A percentile compares a stretch with the other conserved stretches of the same genome.
phyloP scores from a whole-genome alignment of 1,140 invertebrate genomes.

The Mactra quadrangularis region DNA sequence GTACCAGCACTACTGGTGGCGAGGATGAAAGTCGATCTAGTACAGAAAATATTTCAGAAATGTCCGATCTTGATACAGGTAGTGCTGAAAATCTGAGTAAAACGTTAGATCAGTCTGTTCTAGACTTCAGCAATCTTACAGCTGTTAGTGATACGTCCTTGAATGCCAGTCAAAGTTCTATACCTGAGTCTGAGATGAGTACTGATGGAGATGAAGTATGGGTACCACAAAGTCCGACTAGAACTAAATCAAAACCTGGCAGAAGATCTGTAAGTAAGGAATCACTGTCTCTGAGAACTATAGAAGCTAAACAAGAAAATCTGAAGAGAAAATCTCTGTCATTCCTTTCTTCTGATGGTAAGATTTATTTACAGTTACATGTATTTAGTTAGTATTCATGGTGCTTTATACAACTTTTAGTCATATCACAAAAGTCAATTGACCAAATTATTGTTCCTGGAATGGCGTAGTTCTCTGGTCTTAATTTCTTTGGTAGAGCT shows the following conservation, averaged over 20 bases:
- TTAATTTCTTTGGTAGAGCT: too few species aligned
- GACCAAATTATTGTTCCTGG: too few species aligned
- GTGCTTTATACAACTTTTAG: too few species aligned
- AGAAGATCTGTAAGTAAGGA: slow-evolving; percentile 57
- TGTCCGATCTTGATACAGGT: slow-evolving; percentile 22
- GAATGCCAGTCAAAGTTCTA: slow-evolving; percentile 38
- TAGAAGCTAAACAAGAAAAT: slow-evolving; percentile 70
- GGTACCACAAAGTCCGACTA: slow-evolving; percentile 18
- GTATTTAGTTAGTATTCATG: too few species aligned
- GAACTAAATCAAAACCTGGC: slow-evolving; percentile 7
- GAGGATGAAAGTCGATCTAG: slow-evolving; percentile 22
- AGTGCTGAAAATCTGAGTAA: slow-evolving; percentile 36
- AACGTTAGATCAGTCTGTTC: slow-evolving; percentile 43
- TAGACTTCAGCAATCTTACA: slow-evolving; percentile 35
- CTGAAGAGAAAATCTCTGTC: slow-evolving; percentile 58
- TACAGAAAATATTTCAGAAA: slow-evolving; percentile 35
- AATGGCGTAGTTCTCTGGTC: too few species aligned
- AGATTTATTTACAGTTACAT: too few species aligned
- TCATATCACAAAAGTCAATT: too few species aligned
- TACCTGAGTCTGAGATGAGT: slow-evolving; percentile 56
- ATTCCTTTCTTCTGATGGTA: slow-evolving; percentile 16
- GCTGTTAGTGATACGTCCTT: slow-evolving; percentile 39
- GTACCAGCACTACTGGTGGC: too few species aligned
- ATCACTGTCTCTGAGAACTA: slow-evolving; percentile 66
- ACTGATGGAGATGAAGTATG: slow-evolving; percentile 23